phyloP scores from a whole-genome alignment of 2,113 vertebrate species.

The Bubo scandiacus region DNA sequence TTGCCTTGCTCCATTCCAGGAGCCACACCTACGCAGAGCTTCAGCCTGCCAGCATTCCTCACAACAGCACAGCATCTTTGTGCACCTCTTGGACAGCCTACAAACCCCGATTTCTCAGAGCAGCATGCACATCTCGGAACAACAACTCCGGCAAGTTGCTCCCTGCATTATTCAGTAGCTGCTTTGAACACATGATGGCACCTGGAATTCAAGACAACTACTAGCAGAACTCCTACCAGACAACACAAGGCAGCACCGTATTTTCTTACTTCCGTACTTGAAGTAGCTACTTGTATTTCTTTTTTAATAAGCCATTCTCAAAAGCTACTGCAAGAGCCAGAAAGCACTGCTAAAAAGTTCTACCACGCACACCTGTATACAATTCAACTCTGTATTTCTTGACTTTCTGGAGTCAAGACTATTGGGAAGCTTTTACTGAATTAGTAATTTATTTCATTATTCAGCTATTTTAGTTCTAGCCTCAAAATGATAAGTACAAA shows the following conservation, averaged over 20 bases:
- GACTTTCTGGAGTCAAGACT: background rate
- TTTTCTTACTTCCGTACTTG: background rate
- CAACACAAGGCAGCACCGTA: background rate
- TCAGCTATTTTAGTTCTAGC: background rate
- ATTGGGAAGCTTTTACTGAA: background rate
- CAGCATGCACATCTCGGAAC: background rate
- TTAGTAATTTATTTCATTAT: background rate
- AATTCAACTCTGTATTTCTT: background rate
- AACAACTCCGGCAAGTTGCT: background rate
- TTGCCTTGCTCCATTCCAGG: background rate
- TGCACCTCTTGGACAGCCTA: background rate
- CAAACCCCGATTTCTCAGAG: background rate
- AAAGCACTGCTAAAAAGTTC: background rate
- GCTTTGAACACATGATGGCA: background rate
- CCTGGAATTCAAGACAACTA: background rate
- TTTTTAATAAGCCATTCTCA: background rate
- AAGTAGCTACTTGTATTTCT: background rate
- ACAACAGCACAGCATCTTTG: background rate
- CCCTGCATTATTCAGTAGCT: background rate
- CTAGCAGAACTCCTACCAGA: background rate
- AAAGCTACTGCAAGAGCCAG: background rate
- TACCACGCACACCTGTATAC: rapidly evolving
- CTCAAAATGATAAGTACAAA: background rate
- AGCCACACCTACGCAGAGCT: rapidly evolving
- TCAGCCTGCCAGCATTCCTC: background rate